Base-by-base conservation (phyloP, 1,140 invertebrate species). In the Zaprionus davidi region DNA sequence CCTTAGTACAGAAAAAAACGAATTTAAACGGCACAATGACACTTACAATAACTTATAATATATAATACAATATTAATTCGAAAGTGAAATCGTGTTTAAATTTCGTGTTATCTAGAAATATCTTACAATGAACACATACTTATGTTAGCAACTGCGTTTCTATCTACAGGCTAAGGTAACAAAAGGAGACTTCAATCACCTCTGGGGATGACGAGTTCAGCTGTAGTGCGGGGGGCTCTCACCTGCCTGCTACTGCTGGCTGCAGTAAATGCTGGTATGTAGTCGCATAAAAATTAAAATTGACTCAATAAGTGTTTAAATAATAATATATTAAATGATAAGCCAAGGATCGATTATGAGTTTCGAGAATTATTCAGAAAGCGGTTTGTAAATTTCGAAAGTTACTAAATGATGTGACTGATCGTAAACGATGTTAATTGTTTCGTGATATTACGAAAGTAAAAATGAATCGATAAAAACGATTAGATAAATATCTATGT, bases 221-320 rank as follows among this genome's bases (percentile, higher is more conserved):
- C 12, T 22, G 12, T 57, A 17, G 34, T 67, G 38, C 13, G 49
- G 59, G 67, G 62, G 57, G 20, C 79, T 26, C 5, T 86, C 7
- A 26, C 76, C 6, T n/a, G 49, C 60, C 46, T 82, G 15, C 38
- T 86, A 13, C 38, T 85, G 41, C 53, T 38, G 22, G 17, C 60
- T 24, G 22, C 59, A 34, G 63, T 26, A 5, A 87, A 55, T 55
- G 70, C 69, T 24, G 83, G 83, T 86, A 87, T 53, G 82, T 22
- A 22, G 22, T 22, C 22, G 22, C 22, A 2, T 2, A 22, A 22
- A 22, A 22, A 22, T 22, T 71, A 11, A 1, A 11, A 31, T 31
- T 31, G 9, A 31, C 9, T 31, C 31, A 31, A 31, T 31, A 31
- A 31, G 28, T 31, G 7, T 31, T 2, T 31, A 7, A 31, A 7